Conservation (phyloP, 23 tunicate species). For the Trididemnum clinides region DNA sequence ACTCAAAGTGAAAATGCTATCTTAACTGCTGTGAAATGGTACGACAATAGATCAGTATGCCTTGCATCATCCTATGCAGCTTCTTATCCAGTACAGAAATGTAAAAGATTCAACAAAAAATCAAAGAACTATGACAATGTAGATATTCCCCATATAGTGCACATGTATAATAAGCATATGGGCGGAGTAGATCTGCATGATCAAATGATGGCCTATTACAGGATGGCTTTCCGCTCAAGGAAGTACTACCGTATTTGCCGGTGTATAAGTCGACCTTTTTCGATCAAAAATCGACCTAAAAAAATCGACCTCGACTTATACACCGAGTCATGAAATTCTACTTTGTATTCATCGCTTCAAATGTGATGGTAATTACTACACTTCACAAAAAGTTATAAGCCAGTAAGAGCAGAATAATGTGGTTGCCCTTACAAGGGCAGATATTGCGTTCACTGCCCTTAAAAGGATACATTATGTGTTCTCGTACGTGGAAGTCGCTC, state of each 20-base stretch:
- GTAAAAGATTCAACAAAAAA: not conserved
- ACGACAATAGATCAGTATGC: not conserved
- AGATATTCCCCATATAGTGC: not conserved
- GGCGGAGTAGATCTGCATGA: slow-evolving; percentile 23
- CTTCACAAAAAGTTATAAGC: too few species aligned
- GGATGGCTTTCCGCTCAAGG: slow-evolving; percentile 6
- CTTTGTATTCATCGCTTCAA: too few species aligned
- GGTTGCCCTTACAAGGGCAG: too few species aligned
- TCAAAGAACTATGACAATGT: not conserved
- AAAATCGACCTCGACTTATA: too few species aligned
- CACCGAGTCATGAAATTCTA: too few species aligned
- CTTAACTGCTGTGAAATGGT: not conserved
- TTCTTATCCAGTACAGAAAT: not conserved
- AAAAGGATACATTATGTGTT: too few species aligned
- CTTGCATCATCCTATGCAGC: not conserved
- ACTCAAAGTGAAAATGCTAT: not conserved
- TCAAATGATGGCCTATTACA: not conserved
- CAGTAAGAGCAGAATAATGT: too few species aligned
- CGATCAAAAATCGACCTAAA: too few species aligned
- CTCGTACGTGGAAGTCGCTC: too few species aligned
- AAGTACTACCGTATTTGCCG: slow-evolving; percentile 21
- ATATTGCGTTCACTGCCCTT: too few species aligned
- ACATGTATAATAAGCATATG: not conserved
- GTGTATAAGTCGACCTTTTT: too few species aligned
- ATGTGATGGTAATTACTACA: too few species aligned